A percentile compares a stretch with the other conserved stretches of the same genome.
phyloP scores from a whole-genome alignment of 2,888 invertebrate species.

The Caenorhabditis sp. region DNA sequence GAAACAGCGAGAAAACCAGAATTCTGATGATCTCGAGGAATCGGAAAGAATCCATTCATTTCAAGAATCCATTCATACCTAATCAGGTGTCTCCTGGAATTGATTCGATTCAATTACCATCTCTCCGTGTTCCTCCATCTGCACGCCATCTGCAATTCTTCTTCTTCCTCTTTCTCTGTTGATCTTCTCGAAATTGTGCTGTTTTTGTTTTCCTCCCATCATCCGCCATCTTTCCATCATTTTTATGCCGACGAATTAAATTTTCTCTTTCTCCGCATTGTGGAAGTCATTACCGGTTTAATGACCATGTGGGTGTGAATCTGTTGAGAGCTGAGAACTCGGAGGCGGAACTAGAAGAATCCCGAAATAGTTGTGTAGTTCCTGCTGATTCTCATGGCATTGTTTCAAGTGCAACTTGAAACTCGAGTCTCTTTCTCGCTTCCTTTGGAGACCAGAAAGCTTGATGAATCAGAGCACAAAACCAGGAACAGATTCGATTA shows the following conservation, averaged over 20 bases:
- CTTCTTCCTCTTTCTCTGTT: neutral
- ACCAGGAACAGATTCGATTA: constrained; percentile 1
- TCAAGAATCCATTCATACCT: too few relatives aligned
- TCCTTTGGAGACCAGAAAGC: too few relatives aligned
- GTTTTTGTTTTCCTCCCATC: neutral
- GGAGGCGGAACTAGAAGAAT: neutral
- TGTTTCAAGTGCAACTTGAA: constrained; percentile 2
- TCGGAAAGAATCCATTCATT: too few relatives aligned
- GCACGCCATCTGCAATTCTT: neutral
- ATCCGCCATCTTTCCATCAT: neutral
- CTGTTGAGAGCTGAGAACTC: too few relatives aligned
- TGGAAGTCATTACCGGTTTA: neutral
- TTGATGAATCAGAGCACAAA: constrained; percentile 4
- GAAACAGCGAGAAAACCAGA: constrained; percentile 12
- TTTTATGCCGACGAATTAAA: neutral
- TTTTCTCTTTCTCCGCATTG: neutral
- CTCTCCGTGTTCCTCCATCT: neutral
- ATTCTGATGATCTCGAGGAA: constrained; percentile 5
- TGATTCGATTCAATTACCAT: neutral
- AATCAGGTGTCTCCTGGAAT: too few relatives aligned
- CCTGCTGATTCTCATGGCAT: neutral
- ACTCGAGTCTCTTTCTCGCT: too few relatives aligned
- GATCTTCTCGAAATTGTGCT: neutral
- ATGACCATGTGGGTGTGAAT: neutral
- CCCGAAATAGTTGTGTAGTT: neutral